phyloP scores from a whole-genome alignment of 2,888 invertebrate species.

The Scaptomyza flava region DNA sequence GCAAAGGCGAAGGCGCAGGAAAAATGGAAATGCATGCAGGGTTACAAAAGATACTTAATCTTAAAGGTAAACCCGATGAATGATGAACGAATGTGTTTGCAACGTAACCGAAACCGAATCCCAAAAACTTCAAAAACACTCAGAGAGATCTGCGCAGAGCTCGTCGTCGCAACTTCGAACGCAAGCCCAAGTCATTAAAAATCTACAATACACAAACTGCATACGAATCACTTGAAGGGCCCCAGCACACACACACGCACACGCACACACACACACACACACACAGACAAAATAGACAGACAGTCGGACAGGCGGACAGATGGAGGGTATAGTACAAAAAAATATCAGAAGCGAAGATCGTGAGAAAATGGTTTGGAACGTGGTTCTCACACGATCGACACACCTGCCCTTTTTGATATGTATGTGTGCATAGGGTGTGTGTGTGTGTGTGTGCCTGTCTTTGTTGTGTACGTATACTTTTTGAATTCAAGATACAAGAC shows the following conservation, averaged over 20 bases:
- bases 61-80: constrained; percentile 75
- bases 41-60: constrained; percentile 77
- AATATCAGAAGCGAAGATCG: constrained; percentile 84
- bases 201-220: constrained; percentile 77
- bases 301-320: constrained; percentile 11
- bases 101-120: constrained; percentile 68
- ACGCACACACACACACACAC: constrained; percentile 39
- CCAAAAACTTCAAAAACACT: constrained; percentile 42
- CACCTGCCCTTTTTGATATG: constrained; percentile 84
- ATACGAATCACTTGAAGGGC: constrained; percentile 75
- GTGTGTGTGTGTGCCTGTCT: constrained; percentile 43
- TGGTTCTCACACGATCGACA: constrained; percentile 85
- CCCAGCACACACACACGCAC: constrained; percentile 54
- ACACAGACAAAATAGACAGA: constrained; percentile 9
- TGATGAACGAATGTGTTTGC: constrained; percentile 74
- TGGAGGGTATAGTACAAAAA: constrained; percentile 49
- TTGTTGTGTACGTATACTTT: constrained; percentile 62
- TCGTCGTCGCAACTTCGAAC: constrained; percentile 51
- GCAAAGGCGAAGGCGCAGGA: constrained; percentile 28
- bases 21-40: constrained; percentile 63
- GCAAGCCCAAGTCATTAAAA: constrained; percentile 80
- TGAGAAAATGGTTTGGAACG: constrained; percentile 85
- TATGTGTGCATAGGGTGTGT: constrained; percentile 27
- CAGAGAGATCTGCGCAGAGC: constrained; percentile 48
- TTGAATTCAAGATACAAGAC: constrained; percentile 82